Evolutionary conservation across 2,888 invertebrate genomes (phyloP), one percentile per base, ranked within the genome.

Genomic region (Erebia palarica): DNA sequence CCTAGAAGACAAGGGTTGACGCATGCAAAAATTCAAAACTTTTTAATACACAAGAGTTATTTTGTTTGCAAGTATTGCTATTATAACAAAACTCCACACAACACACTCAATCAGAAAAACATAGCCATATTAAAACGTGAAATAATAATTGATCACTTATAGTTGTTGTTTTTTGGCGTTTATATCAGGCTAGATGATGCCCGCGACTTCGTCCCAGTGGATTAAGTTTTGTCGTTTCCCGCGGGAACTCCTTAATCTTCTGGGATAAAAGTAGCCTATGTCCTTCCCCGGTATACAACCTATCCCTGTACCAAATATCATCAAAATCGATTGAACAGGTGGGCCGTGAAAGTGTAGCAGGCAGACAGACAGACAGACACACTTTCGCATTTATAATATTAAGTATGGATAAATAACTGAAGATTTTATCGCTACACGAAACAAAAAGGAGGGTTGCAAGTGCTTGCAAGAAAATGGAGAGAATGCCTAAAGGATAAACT

Each of bases 21-120:
- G 51, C 73, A 73, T 73, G 73, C 73, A 73, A 65, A 71, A 71
- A 51, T 65, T 57, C 18, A 67, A 71, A 59, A 58, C 42, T 59
- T 27, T 27, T 57, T 61, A 14, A 59, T 51, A 63, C 16, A 16
- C 60, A 66, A 69, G 67, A 65, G 60, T 73, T 69, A 68, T 63
- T 68, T 66, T 68, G 60, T 66, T 36, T 61, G 72, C 53, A 18
- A 73, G 71, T 67, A 71, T 73, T 73, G 73, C 69, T 67, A 73
- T 61, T 66, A 69, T 18, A 65, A 27, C 44, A 13, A 73, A 71
- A 66, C 63, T 57, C 47, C 71, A 71, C 73, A 67, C 67, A 65
- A 55, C 59, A 47, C 49, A 59, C 66, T 64, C 63, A 14, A 3
- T 55, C 57, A 3, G 13, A 57, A 57, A 60, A 16, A 10, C 36